These are phyloP conservation scores for Fabriciana adippe DNA, from an alignment of 2,888 invertebrate species.

Conservation along the genomic window DNA sequence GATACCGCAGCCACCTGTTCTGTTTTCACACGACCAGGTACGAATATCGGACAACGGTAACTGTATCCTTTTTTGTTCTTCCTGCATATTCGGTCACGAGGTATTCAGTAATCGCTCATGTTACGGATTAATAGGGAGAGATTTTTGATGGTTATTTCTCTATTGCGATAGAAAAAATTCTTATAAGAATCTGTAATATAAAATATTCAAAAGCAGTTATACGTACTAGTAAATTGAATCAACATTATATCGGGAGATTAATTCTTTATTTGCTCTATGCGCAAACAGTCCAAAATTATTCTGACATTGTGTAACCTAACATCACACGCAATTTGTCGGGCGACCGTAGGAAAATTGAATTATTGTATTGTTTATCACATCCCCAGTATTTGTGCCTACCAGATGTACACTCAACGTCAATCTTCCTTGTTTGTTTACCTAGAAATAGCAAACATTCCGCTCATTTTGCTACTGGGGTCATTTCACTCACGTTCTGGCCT, in stretches of 20 bases:
- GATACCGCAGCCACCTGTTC: constrained; percentile 73
- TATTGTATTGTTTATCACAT: constrained; percentile 70
- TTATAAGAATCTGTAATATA: not conserved
- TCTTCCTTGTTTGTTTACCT: constrained; percentile 78
- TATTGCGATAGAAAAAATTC: not conserved
- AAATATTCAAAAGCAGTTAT: not conserved
- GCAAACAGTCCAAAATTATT: constrained; percentile 31
- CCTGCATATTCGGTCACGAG: constrained; percentile 29
- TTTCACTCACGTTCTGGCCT: constrained; percentile 62
- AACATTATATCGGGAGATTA: not conserved
- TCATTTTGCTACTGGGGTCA: constrained; percentile 61
- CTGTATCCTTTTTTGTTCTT: constrained; percentile 69
- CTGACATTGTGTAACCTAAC: constrained; percentile 41
- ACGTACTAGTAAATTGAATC: not conserved
- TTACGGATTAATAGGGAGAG: constrained; percentile 7
- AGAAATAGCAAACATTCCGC: constrained; percentile 76
- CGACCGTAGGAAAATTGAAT: constrained; percentile 71
- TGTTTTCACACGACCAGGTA: constrained; percentile 79
- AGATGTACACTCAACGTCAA: constrained; percentile 81
- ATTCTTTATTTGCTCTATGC: constrained; percentile 42
- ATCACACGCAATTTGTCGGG: constrained; percentile 69
- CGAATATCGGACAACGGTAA: constrained; percentile 64
- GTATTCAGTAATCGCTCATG: constrained; percentile 7
- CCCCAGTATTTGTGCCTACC: constrained; percentile 78
- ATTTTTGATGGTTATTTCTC: constrained; percentile 3